These are phyloP conservation scores for Tragelaphus buxtoni DNA, from an alignment of 2,113 vertebrate species.

Conservation along the genomic window DNA sequence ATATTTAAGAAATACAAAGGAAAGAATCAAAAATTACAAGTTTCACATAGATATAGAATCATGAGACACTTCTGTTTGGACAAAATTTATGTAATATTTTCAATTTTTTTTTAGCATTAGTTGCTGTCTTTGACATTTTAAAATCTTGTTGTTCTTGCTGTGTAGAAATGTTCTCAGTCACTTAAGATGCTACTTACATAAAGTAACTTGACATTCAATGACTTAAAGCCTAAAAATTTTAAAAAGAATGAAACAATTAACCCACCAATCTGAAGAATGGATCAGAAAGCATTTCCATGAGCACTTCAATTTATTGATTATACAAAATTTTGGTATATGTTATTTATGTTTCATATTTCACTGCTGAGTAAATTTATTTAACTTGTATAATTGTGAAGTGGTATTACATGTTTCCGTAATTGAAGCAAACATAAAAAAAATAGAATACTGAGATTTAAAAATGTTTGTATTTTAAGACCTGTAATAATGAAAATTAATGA, in stretches of 20 bases:
- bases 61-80: too few species aligned
- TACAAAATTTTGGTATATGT: not conserved
- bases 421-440: not conserved
- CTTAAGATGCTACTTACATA: slow-evolving; percentile 4
- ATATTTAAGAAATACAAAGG: too few species aligned
- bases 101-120: too few species aligned
- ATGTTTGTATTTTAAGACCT: not conserved
- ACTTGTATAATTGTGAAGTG: not conserved
- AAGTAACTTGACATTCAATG: slow-evolving; percentile 26
- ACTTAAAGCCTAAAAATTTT: not conserved
- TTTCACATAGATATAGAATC: too few species aligned
- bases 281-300: not conserved
- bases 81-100: too few species aligned
- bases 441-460: not conserved
- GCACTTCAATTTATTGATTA: not conserved
- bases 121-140: not conserved
- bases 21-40: too few species aligned
- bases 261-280: not conserved
- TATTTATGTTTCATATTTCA: not conserved
- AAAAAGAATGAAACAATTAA: slow-evolving; percentile 8
- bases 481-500: not conserved
- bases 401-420: not conserved
- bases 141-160: not conserved
- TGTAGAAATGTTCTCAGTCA: not conserved
- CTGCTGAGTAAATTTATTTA: not conserved